Evolutionary conservation across 1,140 invertebrate species (phyloP), one percentile per base, ranked within the genome.

Genomic region (Platyura marginata): DNA sequence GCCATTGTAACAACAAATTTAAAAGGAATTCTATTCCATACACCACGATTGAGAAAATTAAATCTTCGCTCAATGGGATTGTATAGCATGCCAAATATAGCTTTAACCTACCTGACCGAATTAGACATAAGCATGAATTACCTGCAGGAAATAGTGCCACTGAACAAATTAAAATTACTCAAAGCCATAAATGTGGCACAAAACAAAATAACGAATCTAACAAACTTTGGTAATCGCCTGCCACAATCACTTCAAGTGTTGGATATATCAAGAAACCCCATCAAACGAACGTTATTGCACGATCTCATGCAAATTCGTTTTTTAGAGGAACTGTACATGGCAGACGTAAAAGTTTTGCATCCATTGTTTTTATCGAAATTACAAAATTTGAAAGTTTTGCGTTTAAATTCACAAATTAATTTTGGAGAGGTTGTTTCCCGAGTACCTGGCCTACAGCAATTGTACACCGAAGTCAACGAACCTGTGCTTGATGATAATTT

Each of bases 21-120:
- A 52, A 86, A 87, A 50, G 85, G 90, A 59, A 67, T 90, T n/a
- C 86, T 89, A 51, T 80, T 88, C 53, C 86, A 88, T 58, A 70
- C 86, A 13, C 84, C 82, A 22, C 78, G 79, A 47, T 64, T 90
- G 21, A 74, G 80, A 53, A 69, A 77, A 53, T 67, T 91, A 41
- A 78, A 75, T 55, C 61, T 90, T 47, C 73, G 76, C 36, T 74
- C 72, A 54, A 77, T 81, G 54, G 79, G 80, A 25, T 70, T 89
- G 43, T 77, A 68, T 50, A 71, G 70, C 21, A 68, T 82, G 44
- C 86, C 86, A 29, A 69, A 70, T 42, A 67, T 90, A 36, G 81
- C 83, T 8, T 66, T 71, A 44, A 86, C 85, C 62, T 67, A 69
- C 52, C 75, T 61, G 5, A 58, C 57, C 3, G 49, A 58, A 18